A percentile compares a stretch with the other conserved stretches of the same genome.
These are phyloP conservation scores for Cariama cristata DNA, from an alignment of 2,113 vertebrate species.

Conservation along the genomic window DNA sequence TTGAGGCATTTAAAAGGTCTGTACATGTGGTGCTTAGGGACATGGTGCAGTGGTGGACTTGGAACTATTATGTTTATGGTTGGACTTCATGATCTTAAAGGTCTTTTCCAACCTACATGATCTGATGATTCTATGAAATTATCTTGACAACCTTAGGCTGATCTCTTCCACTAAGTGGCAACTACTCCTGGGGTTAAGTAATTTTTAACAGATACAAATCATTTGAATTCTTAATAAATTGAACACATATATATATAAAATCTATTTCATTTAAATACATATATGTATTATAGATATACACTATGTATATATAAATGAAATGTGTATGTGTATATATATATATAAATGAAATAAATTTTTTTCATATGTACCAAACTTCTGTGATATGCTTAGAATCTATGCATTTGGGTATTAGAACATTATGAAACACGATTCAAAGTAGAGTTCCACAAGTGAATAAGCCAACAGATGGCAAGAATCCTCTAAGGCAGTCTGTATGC, in stretches of 20 bases:
- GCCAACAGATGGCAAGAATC: slow-evolving; percentile 57
- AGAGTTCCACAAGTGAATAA: slow-evolving; percentile 31
- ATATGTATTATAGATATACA: neutral
- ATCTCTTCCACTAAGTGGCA: neutral
- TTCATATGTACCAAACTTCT: neutral
- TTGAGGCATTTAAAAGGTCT: neutral
- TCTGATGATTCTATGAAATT: neutral
- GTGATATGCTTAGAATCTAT: neutral
- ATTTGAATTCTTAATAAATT: neutral
- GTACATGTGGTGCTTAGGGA: too few species aligned
- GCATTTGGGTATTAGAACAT: neutral
- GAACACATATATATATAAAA: neutral
- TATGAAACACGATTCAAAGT: slow-evolving; percentile 7
- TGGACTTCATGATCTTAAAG: neutral
- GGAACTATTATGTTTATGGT: neutral
- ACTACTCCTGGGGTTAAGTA: neutral
- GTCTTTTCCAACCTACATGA: neutral
- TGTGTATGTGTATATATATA: too few species aligned
- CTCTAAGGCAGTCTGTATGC: slow-evolving; percentile 35
- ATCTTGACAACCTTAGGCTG: neutral
- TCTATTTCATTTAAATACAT: neutral
- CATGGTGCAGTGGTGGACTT: neutral
- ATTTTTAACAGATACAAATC: neutral
- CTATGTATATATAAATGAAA: neutral
- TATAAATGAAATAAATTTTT: neutral